Percentiles rank a stretch among this genome's conserved stretches.
phyloP scores from a whole-genome alignment of 2,888 invertebrate genomes.

The Willowsia nigromaculata region DNA sequence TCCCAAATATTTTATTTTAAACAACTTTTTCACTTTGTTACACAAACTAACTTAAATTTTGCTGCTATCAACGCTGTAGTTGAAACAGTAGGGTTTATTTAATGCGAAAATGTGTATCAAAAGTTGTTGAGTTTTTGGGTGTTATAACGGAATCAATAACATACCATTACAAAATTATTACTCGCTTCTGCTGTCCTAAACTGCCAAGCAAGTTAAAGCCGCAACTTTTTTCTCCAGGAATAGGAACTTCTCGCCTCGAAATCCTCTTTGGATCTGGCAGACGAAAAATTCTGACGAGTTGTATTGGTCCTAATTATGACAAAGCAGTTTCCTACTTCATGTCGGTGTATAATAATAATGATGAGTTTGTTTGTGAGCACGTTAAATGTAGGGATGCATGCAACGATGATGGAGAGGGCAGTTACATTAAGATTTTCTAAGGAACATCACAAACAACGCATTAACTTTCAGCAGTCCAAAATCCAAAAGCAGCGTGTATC shows the following conservation, averaged over 20 bases:
- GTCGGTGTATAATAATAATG: neutral
- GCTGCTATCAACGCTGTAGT: too few relatives aligned
- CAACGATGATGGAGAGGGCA: neutral
- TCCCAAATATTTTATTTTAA: too few relatives aligned
- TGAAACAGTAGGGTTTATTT: too few relatives aligned
- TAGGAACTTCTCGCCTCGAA: constrained; percentile 63
- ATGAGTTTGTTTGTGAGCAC: neutral
- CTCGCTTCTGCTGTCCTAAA: neutral
- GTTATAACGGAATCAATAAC: too few relatives aligned
- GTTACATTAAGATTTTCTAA: neutral
- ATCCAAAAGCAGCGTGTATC: too few relatives aligned
- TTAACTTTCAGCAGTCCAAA: too few relatives aligned
- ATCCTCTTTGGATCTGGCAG: constrained; percentile 38
- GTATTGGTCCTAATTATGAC: constrained; percentile 1
- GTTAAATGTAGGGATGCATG: constrained; percentile 20
- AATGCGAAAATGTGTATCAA: neutral
- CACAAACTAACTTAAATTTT: too few relatives aligned
- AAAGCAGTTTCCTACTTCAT: neutral
- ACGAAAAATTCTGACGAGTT: neutral
- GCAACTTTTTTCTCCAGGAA: neutral
- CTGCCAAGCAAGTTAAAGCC: neutral
- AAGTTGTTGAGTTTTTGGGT: neutral
- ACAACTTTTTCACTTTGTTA: too few relatives aligned
- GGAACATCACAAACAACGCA: too few relatives aligned
- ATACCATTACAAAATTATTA: neutral